Percentiles rank a stretch among this genome's conserved stretches.
phyloP scores from a whole-genome alignment of 2,888 invertebrate genomes.

The Pheosia gnoma region DNA sequence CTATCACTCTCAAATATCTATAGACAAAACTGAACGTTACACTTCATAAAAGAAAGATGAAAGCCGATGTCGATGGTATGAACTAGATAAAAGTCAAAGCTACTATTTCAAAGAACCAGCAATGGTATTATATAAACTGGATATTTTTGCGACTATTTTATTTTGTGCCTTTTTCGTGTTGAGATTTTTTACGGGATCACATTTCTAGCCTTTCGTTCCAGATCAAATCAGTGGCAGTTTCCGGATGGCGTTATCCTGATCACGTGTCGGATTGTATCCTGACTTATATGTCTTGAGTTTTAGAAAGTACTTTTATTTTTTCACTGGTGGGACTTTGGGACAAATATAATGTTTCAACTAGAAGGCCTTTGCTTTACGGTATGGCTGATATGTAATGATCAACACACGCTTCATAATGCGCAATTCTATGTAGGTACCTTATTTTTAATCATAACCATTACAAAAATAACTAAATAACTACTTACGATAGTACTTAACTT shows the following conservation, averaged over 20 bases:
- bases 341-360: too few species aligned
- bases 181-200: background rate
- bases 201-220: slow-evolving; percentile 1
- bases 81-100: background rate
- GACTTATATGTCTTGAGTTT: background rate
- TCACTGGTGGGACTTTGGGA: background rate
- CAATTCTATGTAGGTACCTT: too few species aligned
- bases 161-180: background rate
- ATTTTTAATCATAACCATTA: too few species aligned
- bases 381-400: too few species aligned
- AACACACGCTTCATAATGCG: too few species aligned
- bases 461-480: too few species aligned
- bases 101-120: background rate
- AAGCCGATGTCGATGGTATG: background rate
- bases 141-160: background rate
- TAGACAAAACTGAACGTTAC: slow-evolving; percentile 15
- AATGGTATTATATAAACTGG: background rate
- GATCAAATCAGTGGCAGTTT: slow-evolving; percentile 6
- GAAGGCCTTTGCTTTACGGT: too few species aligned
- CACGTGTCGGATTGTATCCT: slow-evolving; percentile 1
- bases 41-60: slow-evolving; percentile 2
- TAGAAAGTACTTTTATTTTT: background rate
- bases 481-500: too few species aligned
- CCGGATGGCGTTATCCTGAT: slow-evolving; percentile 1
- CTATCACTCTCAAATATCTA: slow-evolving; percentile 15